These are phyloP conservation scores for Coreoperca whiteheadi DNA, from an alignment of 2,113 vertebrate genomes.

Conservation along the genomic window DNA sequence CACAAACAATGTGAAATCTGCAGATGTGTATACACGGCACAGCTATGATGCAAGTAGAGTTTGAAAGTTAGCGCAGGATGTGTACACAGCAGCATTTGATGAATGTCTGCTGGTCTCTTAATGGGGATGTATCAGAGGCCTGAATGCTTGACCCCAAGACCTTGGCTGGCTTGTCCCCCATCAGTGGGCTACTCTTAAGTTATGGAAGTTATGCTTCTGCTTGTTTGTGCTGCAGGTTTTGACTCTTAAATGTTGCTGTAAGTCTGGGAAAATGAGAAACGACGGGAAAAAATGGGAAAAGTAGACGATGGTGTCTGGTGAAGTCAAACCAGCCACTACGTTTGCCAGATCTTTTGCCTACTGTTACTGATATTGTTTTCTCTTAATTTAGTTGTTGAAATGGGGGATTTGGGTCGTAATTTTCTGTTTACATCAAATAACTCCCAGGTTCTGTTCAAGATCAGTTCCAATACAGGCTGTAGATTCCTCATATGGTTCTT, in stretches of 20 bases:
- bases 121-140: slow-evolving; percentile 43
- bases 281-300: background rate
- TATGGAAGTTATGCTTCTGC: slow-evolving; percentile 4
- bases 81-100: slow-evolving; percentile 75
- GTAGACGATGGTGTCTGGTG: background rate
- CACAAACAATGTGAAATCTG: slow-evolving; percentile 65
- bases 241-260: background rate
- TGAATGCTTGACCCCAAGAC: slow-evolving; percentile 51
- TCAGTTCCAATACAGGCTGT: slow-evolving; percentile 20
- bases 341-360: background rate
- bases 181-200: slow-evolving; percentile 16
- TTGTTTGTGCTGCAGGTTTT: slow-evolving; percentile 26
- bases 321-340: slow-evolving; percentile 6
- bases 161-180: slow-evolving; percentile 8
- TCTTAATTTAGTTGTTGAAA: slow-evolving; percentile 33
- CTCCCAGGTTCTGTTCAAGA: slow-evolving; percentile 6
- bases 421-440: slow-evolving; percentile 25
- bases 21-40: slow-evolving; percentile 73
- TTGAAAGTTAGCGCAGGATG: slow-evolving; percentile 68
- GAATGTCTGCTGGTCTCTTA: slow-evolving; percentile 68
- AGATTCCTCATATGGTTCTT: slow-evolving; percentile 11
- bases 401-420: slow-evolving; percentile 4
- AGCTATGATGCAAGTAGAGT: slow-evolving; percentile 64
- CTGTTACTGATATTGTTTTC: slow-evolving; percentile 18
- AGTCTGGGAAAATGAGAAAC: slow-evolving; percentile 18